Percentiles rank a stretch among this genome's conserved stretches.
Evolutionary conservation across 35 echinoderm and acorn worm species (phyloP).

Genomic region (Ophioderma brevispina): DNA sequence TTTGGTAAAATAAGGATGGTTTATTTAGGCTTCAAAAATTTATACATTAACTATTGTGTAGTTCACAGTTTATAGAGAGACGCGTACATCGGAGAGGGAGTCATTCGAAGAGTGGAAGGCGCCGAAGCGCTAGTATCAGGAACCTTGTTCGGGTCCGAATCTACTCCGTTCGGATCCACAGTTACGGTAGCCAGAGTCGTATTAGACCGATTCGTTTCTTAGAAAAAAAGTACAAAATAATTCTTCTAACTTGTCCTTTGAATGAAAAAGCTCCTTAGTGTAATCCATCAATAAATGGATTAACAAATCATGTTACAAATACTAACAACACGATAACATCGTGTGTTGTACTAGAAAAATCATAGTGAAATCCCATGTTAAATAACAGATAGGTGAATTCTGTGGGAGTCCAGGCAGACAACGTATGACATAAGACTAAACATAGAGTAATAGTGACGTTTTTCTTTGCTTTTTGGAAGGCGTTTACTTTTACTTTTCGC

Average conservation of each 20-base stretch:
- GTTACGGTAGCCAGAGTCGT: background rate
- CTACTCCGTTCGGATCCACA: background rate
- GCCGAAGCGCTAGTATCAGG: background rate
- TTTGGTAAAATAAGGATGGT: too few relatives aligned
- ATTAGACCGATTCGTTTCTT: conserved; percentile 8
- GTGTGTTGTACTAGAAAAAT: conserved; percentile 62
- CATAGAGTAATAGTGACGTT: conserved; percentile 73
- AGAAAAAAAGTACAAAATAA: conserved; percentile 15
- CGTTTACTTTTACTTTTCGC: conserved; percentile 9
- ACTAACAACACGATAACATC: conserved; percentile 35
- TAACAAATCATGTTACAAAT: conserved; percentile 73
- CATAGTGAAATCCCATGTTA: conserved; percentile 58
- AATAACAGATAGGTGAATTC: conserved; percentile 64
- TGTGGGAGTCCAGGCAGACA: conserved; percentile 68
- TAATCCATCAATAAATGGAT: conserved; percentile 71
- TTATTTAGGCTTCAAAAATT: too few relatives aligned
- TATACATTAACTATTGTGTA: too few relatives aligned
- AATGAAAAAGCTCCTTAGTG: conserved; percentile 80
- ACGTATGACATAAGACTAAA: conserved; percentile 67
- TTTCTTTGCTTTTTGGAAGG: conserved; percentile 56
- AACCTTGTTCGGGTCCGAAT: background rate
- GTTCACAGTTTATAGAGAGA: too few relatives aligned
- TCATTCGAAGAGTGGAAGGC: background rate
- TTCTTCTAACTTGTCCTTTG: conserved; percentile 36
- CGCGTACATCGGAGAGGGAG: too few relatives aligned